phyloP scores from a whole-genome alignment of 1,140 invertebrate genomes.

The Forficula auricularia region DNA sequence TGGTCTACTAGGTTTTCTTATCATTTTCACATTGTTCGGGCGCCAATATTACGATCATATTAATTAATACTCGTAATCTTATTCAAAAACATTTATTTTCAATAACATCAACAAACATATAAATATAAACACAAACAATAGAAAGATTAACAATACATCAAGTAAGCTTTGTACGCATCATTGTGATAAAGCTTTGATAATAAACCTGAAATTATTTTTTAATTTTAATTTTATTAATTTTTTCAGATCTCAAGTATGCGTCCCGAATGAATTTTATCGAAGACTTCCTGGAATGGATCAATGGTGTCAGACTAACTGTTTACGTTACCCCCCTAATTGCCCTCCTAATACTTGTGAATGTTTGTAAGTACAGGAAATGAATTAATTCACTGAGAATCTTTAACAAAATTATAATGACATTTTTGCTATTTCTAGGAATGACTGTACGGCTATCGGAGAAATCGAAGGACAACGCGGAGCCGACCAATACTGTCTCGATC shows the following conservation, averaged over 20 bases:
- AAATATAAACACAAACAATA: too few species aligned
- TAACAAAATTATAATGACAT: not conserved
- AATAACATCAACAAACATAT: too few species aligned
- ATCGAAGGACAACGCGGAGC: conserved; percentile 48
- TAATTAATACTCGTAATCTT: too few species aligned
- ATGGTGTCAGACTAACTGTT: conserved; percentile 70
- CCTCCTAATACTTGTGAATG: conserved; percentile 53
- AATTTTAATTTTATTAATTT: conserved; percentile 8
- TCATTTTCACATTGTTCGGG: too few species aligned
- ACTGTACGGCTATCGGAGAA: conserved; percentile 60
- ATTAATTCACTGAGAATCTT: not conserved
- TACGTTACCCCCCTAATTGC: conserved; percentile 70
- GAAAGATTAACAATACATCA: too few species aligned
- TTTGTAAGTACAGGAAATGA: conserved; percentile 47
- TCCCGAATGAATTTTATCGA: conserved; percentile 39
- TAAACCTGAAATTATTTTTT: not conserved
- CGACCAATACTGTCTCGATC: conserved; percentile 65
- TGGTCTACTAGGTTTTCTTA: too few species aligned
- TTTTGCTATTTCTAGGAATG: conserved; percentile 36
- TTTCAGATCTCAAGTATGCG: conserved; percentile 53
- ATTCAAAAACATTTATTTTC: too few species aligned
- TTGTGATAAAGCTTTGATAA: too few species aligned
- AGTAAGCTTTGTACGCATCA: too few species aligned
- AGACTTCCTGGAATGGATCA: conserved; percentile 50
- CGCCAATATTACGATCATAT: too few species aligned